Evolutionary conservation across 2,113 vertebrate genomes (phyloP).

Genomic region (Hemichromis elongatus): DNA sequence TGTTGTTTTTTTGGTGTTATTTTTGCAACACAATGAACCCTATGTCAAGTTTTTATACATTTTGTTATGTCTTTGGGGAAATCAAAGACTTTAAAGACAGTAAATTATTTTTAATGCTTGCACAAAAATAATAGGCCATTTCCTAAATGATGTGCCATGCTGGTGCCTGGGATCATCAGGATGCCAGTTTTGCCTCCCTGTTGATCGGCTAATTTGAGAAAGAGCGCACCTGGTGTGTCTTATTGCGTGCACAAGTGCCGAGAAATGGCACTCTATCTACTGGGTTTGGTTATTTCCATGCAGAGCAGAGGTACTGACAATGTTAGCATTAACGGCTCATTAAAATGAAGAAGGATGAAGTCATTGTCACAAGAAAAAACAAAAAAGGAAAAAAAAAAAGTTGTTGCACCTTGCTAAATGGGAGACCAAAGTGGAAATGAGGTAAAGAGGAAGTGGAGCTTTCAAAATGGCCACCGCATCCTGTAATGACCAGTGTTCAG

Average conservation of each 20-base stretch:
- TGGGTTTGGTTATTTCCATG: conserved; percentile 59
- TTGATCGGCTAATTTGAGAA: conserved; percentile 78
- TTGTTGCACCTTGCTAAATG: conserved; percentile 28
- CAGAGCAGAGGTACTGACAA: conserved; percentile 57
- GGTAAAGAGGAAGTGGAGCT: conserved; percentile 33
- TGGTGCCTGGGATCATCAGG: conserved; percentile 70
- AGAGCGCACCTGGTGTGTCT: conserved; percentile 76
- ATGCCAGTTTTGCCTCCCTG: conserved; percentile 74
- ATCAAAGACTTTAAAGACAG: conserved; percentile 68
- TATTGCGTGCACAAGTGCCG: conserved; percentile 59
- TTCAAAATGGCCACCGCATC: conserved; percentile 52
- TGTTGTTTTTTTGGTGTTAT: not conserved
- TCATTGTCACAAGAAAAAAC: not conserved
- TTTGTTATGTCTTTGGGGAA: conserved; percentile 60
- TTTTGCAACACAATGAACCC: conserved; percentile 7
- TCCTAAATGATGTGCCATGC: conserved; percentile 75
- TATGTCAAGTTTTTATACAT: conserved; percentile 47
- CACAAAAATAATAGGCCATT: conserved; percentile 79
- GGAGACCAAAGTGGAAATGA: not conserved
- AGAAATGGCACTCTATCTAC: conserved; percentile 58
- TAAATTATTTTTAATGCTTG: conserved; percentile 79
- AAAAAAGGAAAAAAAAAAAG: not conserved
- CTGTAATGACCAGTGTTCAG: conserved; percentile 22
- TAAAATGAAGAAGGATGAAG: conserved; percentile 62
- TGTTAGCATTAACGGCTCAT: conserved; percentile 67